These are phyloP conservation scores for Rafetus swinhoei DNA, from an alignment of 2,113 vertebrate genomes.

Conservation along the genomic window DNA sequence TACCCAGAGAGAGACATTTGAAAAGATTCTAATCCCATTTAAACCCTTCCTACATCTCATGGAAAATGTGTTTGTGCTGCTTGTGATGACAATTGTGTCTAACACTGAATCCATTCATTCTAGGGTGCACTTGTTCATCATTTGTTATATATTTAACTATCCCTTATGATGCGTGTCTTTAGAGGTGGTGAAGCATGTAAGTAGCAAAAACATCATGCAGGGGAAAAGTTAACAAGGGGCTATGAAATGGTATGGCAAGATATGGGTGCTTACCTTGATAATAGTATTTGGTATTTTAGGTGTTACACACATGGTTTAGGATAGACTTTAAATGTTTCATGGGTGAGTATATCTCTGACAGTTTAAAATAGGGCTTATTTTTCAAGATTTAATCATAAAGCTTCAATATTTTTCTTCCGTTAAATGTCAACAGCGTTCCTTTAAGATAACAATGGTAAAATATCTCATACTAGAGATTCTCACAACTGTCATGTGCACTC, in stretches of 20 bases:
- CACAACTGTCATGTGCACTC: neutral
- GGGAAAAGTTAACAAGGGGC: neutral
- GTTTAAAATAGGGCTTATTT: neutral
- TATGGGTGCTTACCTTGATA: neutral
- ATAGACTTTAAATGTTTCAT: neutral
- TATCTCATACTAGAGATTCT: neutral
- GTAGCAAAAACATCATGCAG: neutral
- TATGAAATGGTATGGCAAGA: neutral
- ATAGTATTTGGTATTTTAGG: neutral
- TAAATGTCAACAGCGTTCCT: neutral
- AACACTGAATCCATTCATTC: neutral
- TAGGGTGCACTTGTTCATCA: neutral
- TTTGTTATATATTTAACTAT: neutral
- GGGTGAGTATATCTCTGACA: neutral
- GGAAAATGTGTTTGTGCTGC: neutral
- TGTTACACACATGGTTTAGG: neutral
- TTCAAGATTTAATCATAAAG: neutral
- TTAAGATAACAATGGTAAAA: neutral
- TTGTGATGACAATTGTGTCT: neutral
- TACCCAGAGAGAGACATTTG: neutral
- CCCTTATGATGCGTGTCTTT: neutral
- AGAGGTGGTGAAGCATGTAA: constrained; percentile 1
- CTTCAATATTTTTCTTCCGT: neutral
- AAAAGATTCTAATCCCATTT: neutral
- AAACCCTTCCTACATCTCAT: neutral